Percentiles rank a stretch among this genome's conserved stretches.
phyloP scores from a whole-genome alignment of 2,113 vertebrate species.

The Sula dactylatra region DNA sequence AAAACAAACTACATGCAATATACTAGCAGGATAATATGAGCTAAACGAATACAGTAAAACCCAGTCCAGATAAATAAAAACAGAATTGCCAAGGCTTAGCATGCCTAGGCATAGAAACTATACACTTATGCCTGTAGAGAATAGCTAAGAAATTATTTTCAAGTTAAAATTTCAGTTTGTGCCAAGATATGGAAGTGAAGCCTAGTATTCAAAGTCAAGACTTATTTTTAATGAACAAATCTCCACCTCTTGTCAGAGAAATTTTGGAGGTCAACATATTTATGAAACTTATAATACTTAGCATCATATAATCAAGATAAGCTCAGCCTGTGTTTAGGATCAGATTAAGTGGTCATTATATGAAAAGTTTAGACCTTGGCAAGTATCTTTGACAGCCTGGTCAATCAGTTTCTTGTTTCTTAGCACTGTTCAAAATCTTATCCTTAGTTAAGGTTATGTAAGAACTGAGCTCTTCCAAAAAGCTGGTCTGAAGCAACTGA shows the following conservation, averaged over 20 bases:
- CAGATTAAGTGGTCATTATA: background rate
- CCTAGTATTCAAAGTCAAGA: background rate
- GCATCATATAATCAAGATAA: background rate
- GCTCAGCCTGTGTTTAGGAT: background rate
- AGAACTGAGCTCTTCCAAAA: background rate
- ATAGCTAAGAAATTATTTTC: slow-evolving; percentile 49
- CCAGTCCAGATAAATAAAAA: slow-evolving; percentile 63
- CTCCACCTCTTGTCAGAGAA: background rate
- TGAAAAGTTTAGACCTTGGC: background rate
- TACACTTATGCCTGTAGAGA: slow-evolving; percentile 26
- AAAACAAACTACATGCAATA: slow-evolving; percentile 54
- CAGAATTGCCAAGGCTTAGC: slow-evolving; percentile 46
- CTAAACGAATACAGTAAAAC: slow-evolving; percentile 55
- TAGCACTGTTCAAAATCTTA: background rate
- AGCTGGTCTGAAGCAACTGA: background rate
- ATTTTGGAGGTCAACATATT: background rate
- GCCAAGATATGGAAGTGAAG: background rate
- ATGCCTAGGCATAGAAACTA: slow-evolving; percentile 41
- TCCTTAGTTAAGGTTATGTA: background rate
- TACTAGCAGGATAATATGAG: slow-evolving; percentile 36
- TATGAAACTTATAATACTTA: background rate
- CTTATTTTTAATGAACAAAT: background rate
- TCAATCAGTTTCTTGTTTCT: background rate
- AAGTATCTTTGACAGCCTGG: background rate
- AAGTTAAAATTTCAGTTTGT: slow-evolving; percentile 1